Percentiles rank a stretch among this genome's conserved stretches.
Evolutionary conservation across 2,888 invertebrate genomes (phyloP).

Genomic region (Aelia acuminata): DNA sequence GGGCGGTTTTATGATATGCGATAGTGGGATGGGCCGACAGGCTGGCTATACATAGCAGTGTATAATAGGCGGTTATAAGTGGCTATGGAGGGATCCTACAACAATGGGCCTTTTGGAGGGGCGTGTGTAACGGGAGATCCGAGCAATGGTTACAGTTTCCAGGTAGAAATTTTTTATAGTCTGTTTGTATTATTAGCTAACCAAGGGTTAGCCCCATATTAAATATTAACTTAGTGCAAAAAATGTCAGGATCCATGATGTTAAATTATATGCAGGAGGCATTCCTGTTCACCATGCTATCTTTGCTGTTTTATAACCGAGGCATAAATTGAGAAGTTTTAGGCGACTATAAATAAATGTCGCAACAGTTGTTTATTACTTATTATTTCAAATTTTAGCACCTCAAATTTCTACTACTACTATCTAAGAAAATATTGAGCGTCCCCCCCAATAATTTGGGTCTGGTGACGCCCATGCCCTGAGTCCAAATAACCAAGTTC

Average conservation of each 20-base stretch:
- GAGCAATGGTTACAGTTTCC: slow-evolving; percentile 24
- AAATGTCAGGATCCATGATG: background rate
- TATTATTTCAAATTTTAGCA: no score
- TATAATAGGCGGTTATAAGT: slow-evolving; percentile 46
- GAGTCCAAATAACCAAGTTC: no score
- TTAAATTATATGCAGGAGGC: background rate
- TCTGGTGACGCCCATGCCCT: no score
- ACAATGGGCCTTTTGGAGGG: background rate
- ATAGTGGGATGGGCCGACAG: slow-evolving; percentile 3
- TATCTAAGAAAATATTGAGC: no score
- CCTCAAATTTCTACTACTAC: no score
- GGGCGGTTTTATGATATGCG: background rate
- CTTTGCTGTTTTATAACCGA: no score
- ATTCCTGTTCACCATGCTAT: background rate
- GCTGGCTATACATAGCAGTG: background rate
- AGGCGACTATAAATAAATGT: no score
- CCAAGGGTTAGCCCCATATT: background rate
- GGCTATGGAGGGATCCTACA: slow-evolving; percentile 12
- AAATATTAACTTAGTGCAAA: background rate
- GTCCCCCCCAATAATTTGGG: no score
- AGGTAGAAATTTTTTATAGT: slow-evolving; percentile 19
- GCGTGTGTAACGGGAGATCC: background rate
- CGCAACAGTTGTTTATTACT: no score
- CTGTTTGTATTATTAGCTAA: slow-evolving; percentile 30
- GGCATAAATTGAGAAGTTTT: no score